Base-by-base conservation (phyloP, 1,140 invertebrate genomes). In the Macrobrachium rosenbergii region DNA sequence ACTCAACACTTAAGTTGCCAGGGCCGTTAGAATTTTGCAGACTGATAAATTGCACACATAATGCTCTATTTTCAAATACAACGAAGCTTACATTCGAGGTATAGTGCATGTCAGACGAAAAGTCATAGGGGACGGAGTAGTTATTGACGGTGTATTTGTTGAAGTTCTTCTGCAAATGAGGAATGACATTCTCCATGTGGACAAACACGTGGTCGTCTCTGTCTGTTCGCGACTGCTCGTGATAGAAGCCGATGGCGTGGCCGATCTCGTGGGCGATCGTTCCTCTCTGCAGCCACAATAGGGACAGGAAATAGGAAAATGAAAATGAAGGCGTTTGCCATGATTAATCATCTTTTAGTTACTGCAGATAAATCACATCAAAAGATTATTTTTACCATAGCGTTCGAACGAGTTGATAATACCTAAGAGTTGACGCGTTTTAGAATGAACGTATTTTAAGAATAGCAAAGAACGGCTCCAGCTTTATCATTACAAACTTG, bases 171-270 rank as follows among this genome's bases (percentile, higher is more conserved):
- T 78, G n/a, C 23, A 58, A 62, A 0, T 45, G 67, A 2, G 59
- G 28, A 23, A 45, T 2, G 52, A 91, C 90, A 83, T 93, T 93
- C 2, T 90, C 87, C 89, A 90, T 91, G 82, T 90, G 88, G 62
- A 93, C 90, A 45, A 88, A 87, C 11, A 93, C 91, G 88, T 90
- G 91, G 5, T 90, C 83, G 84, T 93, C 92, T 11, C 92, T 76
- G 79, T 93, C 92, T 0, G 92, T 91, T 2, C 92, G 89, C 59
- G 91, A 91, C 90, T 92, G 92, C 83, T 93, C 92, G 86, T 93
- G 92, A 86, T 90, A 91, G 85, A 93, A 92, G 5, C 92, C 92
- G 12, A 92, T 81, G 37, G 91, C 90, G 87, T 93, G 92, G 6
- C 91, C 91, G 62, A 92, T 88, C 82, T 92, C 92, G 85, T 92